Evolutionary conservation across 1,140 invertebrate genomes (phyloP).

Genomic region (Chymomyza costata): DNA sequence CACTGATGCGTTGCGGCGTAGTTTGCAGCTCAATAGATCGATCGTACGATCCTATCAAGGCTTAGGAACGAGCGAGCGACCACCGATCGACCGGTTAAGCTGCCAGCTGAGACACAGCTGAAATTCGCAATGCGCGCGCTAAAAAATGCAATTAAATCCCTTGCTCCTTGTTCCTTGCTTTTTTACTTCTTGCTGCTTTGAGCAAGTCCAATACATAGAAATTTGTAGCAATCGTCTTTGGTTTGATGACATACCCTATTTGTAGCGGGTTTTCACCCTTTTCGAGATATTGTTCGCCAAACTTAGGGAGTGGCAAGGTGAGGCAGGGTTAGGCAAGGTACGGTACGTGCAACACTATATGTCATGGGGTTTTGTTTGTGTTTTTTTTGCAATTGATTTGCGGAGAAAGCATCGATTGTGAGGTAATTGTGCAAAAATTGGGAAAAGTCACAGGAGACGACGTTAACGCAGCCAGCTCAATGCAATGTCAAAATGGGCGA

Average conservation of each 20-base stretch:
- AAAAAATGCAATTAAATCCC: slow-evolving; percentile 71
- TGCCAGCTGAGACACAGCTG: slow-evolving; percentile 50
- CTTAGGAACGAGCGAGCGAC: slow-evolving; percentile 11
- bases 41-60: slow-evolving; percentile 35
- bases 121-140: slow-evolving; percentile 68
- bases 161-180: slow-evolving; percentile 27
- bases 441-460: slow-evolving; percentile 59
- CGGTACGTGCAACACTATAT: slow-evolving; percentile 46
- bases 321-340: slow-evolving; percentile 65
- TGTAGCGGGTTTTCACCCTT: slow-evolving; percentile 20
- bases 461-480: slow-evolving; percentile 8
- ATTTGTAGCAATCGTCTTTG: slow-evolving; percentile 68
- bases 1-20: slow-evolving; percentile 46
- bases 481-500: slow-evolving; percentile 51
- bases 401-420: slow-evolving; percentile 72
- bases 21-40: slow-evolving; percentile 37
- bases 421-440: slow-evolving; percentile 71
- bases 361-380: slow-evolving; percentile 72
- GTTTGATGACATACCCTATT: slow-evolving; percentile 26
- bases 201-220: slow-evolving; percentile 27
- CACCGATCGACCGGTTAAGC: slow-evolving; percentile 7
- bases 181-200: slow-evolving; percentile 11
- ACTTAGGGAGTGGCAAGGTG: slow-evolving; percentile 47
- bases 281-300: slow-evolving; percentile 16
- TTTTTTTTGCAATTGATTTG: slow-evolving; percentile 70